Evolutionary conservation across 2,113 vertebrate genomes (phyloP).

Genomic region (Phalacrocorax pelagicus): DNA sequence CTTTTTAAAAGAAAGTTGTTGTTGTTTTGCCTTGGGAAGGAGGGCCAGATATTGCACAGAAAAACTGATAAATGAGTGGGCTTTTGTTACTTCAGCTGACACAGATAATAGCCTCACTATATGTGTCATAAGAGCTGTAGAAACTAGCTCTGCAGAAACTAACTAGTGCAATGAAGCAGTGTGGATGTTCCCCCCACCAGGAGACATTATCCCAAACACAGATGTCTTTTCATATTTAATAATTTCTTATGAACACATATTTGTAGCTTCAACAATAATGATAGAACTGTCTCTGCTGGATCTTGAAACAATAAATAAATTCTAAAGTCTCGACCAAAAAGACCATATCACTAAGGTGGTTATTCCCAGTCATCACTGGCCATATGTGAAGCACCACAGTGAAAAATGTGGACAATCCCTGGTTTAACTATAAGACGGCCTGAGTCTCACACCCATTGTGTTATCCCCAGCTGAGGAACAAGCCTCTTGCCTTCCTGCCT

Average conservation of each 20-base stretch:
- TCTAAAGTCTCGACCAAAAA: background rate
- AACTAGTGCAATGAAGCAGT: background rate
- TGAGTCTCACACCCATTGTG: background rate
- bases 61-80: background rate
- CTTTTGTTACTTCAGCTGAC: background rate
- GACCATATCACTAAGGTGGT: accelerated
- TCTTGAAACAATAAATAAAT: background rate
- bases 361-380: background rate
- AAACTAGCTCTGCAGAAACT: background rate
- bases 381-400: background rate
- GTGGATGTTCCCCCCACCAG: background rate
- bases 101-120: background rate
- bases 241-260: background rate
- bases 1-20: background rate
- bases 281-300: background rate
- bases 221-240: background rate
- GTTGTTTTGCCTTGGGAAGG: background rate
- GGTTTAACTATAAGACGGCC: background rate
- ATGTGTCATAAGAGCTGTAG: background rate
- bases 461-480: background rate
- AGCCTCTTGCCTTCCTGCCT: background rate
- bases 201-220: background rate
- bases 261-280: background rate
- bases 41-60: background rate
- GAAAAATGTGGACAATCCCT: background rate